Evolutionary conservation across 2,888 invertebrate genomes (phyloP), one percentile per base, ranked within the genome.

Genomic region (Thereva nobilitata): DNA sequence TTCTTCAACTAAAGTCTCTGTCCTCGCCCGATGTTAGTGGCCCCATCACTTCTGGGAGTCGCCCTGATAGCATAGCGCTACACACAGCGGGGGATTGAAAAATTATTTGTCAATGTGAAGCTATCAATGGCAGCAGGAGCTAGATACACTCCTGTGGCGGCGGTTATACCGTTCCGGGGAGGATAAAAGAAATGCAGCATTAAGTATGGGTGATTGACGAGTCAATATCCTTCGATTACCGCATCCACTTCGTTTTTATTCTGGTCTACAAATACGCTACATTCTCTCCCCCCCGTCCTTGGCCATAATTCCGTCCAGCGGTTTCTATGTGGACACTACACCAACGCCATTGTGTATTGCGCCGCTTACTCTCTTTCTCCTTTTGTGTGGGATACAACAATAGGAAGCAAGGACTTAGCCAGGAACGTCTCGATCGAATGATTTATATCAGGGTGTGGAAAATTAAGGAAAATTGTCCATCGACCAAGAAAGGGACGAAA

Each of bases 391-490:
- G 40, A 50, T 10, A 41, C 50, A 61, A 64, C 44, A 64, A 53
- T 53, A 64, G 44, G 53, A 64, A 44, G 44, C 52, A 35, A 53
- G 34, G 57, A 40, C 23, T 23, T 23, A 23, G 49, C 12, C 40
- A 53, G 44, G 44, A 41, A 37, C 64, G 41, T 9, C 7, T 23
- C 37, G 49, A 53, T 53, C 52, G 64, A 64, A 64, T 64, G 64
- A 64, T 64, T 64, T 64, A 64, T 64, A 42, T 64, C 64, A 53
- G 53, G 37, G 53, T 53, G 64, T 52, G 53, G 64, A 64, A 64
- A 64, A 64, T 64, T 64, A 64, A 64, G 53, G 64, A 64, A 64
- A 61, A 64, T 64, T 64, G 64, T 64, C 64, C 53, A 40, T 42
- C 23, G 50, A 50, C 41, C 40, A 50, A 49, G 61, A 44, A 41